Base-by-base conservation (phyloP, 2,888 invertebrate species). In the Calameuta filiformis region DNA sequence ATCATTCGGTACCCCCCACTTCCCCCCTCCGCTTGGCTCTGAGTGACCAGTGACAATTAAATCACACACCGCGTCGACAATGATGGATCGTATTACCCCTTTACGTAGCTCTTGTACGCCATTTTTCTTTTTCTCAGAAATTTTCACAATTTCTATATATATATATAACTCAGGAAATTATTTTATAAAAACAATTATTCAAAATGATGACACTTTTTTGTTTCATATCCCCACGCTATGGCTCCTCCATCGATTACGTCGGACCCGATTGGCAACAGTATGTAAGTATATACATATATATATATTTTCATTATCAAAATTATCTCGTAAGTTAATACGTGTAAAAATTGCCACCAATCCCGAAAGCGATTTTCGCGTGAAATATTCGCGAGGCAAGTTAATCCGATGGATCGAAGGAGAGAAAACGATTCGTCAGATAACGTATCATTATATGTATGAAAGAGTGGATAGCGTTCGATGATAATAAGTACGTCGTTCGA, bases 61-160 rank as follows among this genome's bases (percentile, higher is more conserved):
- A 91, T 90, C 89, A 90, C 86, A 89, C 89, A 87, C 89, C 85
- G 82, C 83, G 83, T 78, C 90, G 90, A 90, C 90, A 89, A 91
- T 91, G 91, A 91, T 89, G 90, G 90, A 91, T 91, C 85, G 85
- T 23, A 23, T 56, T 23, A 56, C 56, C 23, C 23, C 81, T 83
- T 79, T 82, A 79, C 80, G 79, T 35, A 73, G 30, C 73, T 73
- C 56, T 56, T 78, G 73, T 69, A 73, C 69, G 74, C 76, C 37
- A 80, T 78, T 79, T 78, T 77, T 77, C 71, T 83, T 84, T 79
- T 81, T 83, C 82, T 83, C 84, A 82, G 79, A 85, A 85, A 85
- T 85, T 82, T 80, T 76, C 81, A 73, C 76, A 76, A 73, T 80
- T 85, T 83, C 82, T 81, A 79, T 33, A 33, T 33, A 33, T 33